Base-by-base conservation (phyloP, 2,888 invertebrate genomes). In the Andrena flavipes region DNA sequence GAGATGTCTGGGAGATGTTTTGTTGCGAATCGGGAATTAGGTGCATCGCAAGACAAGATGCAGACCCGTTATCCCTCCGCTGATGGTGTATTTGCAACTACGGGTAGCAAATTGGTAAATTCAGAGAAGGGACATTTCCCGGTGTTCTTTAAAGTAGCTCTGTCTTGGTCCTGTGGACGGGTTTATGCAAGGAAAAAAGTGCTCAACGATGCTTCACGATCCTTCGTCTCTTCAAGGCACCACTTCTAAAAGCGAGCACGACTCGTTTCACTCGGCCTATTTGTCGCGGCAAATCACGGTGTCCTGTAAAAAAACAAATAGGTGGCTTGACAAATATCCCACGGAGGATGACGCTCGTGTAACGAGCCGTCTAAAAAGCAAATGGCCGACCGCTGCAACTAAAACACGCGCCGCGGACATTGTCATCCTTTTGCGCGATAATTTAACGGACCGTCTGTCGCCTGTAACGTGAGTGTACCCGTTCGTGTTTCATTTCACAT, bases 401-500 rank as follows among this genome's bases (percentile, higher is more conserved):
- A 82, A 82, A 76, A 26, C 62, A 68, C 76, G 42, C 68, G 62
- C 54, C n/a, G 23, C 75, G 79, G 78, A 74, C 75, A 84, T 77
- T 73, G 77, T 75, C 80, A 81, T 80, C 87, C 76, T 83, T 87
- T 87, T 85, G 87, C 67, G 56, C 70, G 87, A 87, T 85, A 87
- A 85, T 83, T 87, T 87, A 87, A 85, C 83, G 87, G 85, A 29
- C 78, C 83, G 87, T 87, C 85, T 63, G 54, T 23, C 72, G 33
- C 69, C 74, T 63, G 75, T 72, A 80, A 65, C 60, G 70, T 49
- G 26, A 64, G 51, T 62, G 60, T 33, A 49, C 70, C 23, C 76
- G 74, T 71, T 85, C 84, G 87, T 72, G 80, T 87, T 76, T 73
- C 88, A 84, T 86, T 87, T 87, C 80, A 76, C 88, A 82, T 86